Percentiles rank a stretch among this genome's conserved stretches.
phyloP scores from a whole-genome alignment of 2,797 vertebrate genomes.

The Knipowitschia caucasica region DNA sequence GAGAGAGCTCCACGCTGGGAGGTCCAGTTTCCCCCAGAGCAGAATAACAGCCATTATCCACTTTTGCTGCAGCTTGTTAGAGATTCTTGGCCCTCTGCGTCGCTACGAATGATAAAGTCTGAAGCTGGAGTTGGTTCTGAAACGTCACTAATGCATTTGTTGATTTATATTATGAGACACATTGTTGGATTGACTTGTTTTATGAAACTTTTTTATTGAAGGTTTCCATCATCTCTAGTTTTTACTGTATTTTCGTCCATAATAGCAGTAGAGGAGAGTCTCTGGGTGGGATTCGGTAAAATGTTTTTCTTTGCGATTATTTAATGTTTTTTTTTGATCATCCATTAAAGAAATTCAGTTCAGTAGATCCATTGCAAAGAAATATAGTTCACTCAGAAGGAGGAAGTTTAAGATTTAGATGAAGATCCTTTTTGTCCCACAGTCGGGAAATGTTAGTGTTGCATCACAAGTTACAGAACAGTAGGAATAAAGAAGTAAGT shows the following conservation, averaged over 20 bases:
- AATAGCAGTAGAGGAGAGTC: too few species aligned
- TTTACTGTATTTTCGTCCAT: neutral
- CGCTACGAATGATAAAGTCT: conserved; percentile 26
- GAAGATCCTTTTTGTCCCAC: too few species aligned
- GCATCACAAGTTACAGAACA: too few species aligned
- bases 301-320: too few species aligned
- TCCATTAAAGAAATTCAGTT: too few species aligned
- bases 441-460: too few species aligned
- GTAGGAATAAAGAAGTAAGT: too few species aligned
- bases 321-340: too few species aligned
- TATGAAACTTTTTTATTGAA: neutral
- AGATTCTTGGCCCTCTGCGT: conserved; percentile 17
- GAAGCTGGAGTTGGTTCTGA: conserved; percentile 16
- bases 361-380: too few species aligned
- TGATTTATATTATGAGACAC: conserved; percentile 21
- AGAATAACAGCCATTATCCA: conserved; percentile 49
- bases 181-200: neutral
- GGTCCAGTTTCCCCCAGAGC: conserved; percentile 47
- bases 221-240: neutral
- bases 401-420: too few species aligned
- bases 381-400: too few species aligned
- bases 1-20: conserved; percentile 60
- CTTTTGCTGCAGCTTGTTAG: conserved; percentile 39
- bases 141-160: conserved; percentile 1
- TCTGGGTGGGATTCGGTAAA: too few species aligned